These are phyloP conservation scores for Platysternon megacephalum DNA, from an alignment of 2,113 vertebrate species.

Conservation along the genomic window DNA sequence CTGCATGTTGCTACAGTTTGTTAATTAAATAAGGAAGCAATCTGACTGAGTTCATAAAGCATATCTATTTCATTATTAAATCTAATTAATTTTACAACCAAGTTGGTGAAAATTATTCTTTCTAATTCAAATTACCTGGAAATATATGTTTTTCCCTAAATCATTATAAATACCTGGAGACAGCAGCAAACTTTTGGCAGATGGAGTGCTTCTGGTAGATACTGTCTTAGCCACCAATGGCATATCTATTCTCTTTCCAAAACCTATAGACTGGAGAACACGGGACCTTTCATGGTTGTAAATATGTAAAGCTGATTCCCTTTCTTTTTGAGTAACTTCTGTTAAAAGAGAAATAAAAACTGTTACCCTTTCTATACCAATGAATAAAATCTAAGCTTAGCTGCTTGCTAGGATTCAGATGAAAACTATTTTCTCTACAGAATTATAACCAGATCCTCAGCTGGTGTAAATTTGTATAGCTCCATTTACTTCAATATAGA, in stretches of 20 bases:
- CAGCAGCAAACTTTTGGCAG: neutral
- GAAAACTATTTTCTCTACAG: neutral
- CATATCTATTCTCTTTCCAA: conserved; percentile 71
- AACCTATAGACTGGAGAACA: conserved; percentile 78
- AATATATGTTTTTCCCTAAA: neutral
- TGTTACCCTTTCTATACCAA: neutral
- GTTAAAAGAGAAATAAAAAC: conserved; percentile 31
- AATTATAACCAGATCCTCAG: neutral
- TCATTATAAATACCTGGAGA: conserved; percentile 73
- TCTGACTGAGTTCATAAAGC: neutral
- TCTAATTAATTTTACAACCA: neutral
- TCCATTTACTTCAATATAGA: neutral
- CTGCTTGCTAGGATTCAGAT: neutral
- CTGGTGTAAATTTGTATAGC: neutral
- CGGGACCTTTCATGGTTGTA: conserved; percentile 65
- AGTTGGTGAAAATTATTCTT: neutral
- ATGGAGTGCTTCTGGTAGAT: neutral
- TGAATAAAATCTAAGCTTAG: neutral
- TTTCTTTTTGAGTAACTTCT: conserved; percentile 81
- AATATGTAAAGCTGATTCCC: conserved; percentile 72
- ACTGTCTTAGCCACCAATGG: neutral
- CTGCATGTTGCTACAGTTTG: neutral
- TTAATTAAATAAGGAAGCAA: neutral
- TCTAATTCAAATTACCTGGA: neutral
- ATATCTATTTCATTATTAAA: neutral